A percentile compares a stretch with the other conserved stretches of the same genome.
Evolutionary conservation across 2,888 invertebrate genomes (phyloP).

Genomic region (Rhogogaster chlorosoma): DNA sequence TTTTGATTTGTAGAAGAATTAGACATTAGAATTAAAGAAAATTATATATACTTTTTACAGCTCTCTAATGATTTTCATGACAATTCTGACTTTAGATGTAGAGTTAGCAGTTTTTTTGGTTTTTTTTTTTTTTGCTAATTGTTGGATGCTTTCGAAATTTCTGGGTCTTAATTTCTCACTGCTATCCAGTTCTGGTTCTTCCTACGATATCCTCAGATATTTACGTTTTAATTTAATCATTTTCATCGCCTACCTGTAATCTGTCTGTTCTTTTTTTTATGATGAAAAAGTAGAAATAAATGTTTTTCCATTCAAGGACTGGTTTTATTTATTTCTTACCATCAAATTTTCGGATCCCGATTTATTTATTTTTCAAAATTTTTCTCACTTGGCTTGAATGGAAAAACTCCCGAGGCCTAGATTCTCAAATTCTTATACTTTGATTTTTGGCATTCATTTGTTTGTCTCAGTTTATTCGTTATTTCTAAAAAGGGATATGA

Average conservation of each 20-base stretch:
- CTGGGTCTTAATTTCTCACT: constrained; percentile 18
- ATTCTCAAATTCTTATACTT: constrained; percentile 16
- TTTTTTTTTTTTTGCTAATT: not conserved
- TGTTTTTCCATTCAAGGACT: constrained; percentile 77
- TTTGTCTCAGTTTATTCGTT: constrained; percentile 9
- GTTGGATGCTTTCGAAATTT: not conserved
- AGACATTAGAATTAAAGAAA: not conserved
- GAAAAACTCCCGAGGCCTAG: constrained; percentile 70
- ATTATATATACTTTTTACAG: not conserved
- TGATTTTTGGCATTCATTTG: constrained; percentile 5
- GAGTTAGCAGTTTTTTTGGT: not conserved
- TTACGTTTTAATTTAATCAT: constrained; percentile 57
- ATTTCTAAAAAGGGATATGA: not conserved
- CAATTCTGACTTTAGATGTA: not conserved
- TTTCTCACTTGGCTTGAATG: constrained; percentile 77
- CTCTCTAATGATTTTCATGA: constrained; percentile 8
- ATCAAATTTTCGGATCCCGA: constrained; percentile 66
- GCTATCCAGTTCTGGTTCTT: constrained; percentile 45
- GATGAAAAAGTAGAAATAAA: constrained; percentile 75
- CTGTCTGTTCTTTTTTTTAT: constrained; percentile 61
- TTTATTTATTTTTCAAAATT: constrained; percentile 70
- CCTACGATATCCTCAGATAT: constrained; percentile 47
- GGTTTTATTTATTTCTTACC: constrained; percentile 75
- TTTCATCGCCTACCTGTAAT: constrained; percentile 60
- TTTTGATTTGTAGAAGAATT: not conserved